phyloP scores from a whole-genome alignment of 30 jellyfish, hydroid and myxozoan genomes.

The Nemopilema nomurai region DNA sequence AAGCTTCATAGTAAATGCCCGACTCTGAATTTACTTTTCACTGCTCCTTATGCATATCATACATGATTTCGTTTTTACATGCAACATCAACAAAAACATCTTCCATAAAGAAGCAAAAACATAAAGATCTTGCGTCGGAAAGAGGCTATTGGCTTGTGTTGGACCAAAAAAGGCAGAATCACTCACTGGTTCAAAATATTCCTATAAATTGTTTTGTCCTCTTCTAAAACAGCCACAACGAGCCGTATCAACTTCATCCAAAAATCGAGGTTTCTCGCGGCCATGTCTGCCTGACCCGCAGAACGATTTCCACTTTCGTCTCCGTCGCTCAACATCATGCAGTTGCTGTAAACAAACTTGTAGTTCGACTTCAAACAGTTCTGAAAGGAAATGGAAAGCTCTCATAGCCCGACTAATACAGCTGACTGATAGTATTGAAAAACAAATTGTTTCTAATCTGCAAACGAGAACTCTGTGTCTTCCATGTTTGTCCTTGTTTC shows the following conservation, averaged over 20 bases:
- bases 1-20: too few relatives aligned
- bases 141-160: too few relatives aligned
- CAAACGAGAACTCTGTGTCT: background rate
- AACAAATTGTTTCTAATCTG: background rate
- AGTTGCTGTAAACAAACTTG: conserved; percentile 74
- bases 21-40: too few relatives aligned
- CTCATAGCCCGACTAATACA: background rate
- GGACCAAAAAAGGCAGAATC: background rate
- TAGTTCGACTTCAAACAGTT: conserved; percentile 88
- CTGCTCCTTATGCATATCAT: too few relatives aligned
- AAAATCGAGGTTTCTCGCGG: conserved; percentile 69
- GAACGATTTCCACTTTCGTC: conserved; percentile 54
- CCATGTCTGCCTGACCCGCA: conserved; percentile 37
- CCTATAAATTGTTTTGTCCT: conserved; percentile 87
- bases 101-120: background rate
- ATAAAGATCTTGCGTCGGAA: too few relatives aligned
- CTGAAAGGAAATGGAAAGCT: conserved; percentile 22
- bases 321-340: conserved; percentile 73
- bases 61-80: too few relatives aligned
- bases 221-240: conserved; percentile 93
- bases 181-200: conserved; percentile 88
- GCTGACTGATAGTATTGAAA: too few relatives aligned
- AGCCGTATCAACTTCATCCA: conserved; percentile 89
- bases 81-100: too few relatives aligned
- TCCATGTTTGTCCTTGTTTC: too few relatives aligned